A percentile compares a stretch with the other conserved stretches of the same genome.
Conservation (phyloP, 2,888 invertebrate genomes). For the Candidula unifasciata region DNA sequence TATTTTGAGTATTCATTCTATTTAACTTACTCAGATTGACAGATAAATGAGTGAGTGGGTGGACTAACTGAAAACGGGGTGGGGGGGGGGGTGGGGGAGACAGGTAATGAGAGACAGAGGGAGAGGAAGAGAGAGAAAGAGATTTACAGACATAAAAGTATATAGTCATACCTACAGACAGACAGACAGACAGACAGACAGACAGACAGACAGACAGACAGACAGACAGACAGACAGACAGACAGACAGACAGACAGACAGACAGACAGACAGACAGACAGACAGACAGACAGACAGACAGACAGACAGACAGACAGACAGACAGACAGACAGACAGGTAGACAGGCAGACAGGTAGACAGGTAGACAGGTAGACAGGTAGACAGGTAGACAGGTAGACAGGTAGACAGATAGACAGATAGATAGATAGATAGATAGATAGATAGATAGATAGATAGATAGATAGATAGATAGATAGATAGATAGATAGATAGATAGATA, state of each 20-base stretch:
- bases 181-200: neutral
- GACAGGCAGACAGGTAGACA: neutral
- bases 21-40: too few relatives aligned
- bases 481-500: too few relatives aligned
- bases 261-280: conserved; percentile 8
- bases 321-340: neutral
- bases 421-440: too few relatives aligned
- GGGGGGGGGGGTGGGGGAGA: too few relatives aligned
- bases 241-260: conserved; percentile 10
- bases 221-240: neutral
- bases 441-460: too few relatives aligned
- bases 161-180: neutral
- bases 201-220: neutral
- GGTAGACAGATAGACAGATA: too few relatives aligned
- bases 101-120: too few relatives aligned
- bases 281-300: conserved; percentile 1
- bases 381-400: neutral
- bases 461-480: too few relatives aligned
- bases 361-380: neutral
- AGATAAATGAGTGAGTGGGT: too few relatives aligned
- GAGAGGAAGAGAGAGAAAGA: neutral
- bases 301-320: conserved; percentile 6
- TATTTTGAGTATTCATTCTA: too few relatives aligned
- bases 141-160: neutral
- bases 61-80: too few relatives aligned